Percentiles rank a stretch among this genome's conserved stretches.
phyloP scores from a whole-genome alignment of 1,140 invertebrate genomes.

The Mizuhopecten yessoensis region DNA sequence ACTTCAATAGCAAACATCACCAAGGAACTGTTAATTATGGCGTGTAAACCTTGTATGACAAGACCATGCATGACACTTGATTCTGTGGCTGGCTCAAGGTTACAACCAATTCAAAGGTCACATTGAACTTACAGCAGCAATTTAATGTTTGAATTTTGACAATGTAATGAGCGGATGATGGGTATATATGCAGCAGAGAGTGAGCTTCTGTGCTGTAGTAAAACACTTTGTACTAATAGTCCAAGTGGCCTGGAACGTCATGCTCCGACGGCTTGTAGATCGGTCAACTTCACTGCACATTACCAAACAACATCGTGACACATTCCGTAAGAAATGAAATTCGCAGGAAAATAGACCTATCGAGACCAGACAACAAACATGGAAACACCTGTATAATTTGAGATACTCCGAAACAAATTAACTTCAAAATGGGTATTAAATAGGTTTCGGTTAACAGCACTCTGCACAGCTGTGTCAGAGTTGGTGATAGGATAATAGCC shows the following conservation, averaged over 20 bases:
- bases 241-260: neutral
- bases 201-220: neutral
- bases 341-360: neutral
- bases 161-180: neutral
- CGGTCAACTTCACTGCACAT: neutral
- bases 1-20: no score
- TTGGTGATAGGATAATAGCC: neutral
- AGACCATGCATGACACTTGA: neutral
- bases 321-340: neutral
- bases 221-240: neutral
- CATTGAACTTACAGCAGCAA: neutral
- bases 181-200: neutral
- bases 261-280: neutral
- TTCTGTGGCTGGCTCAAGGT: neutral
- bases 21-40: no score
- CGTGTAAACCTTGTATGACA: no score
- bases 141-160: constrained; percentile 8
- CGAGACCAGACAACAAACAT: no score
- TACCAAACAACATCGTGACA: neutral
- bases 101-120: constrained; percentile 4
- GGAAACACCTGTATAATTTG: no score
- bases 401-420: no score
- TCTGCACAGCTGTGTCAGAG: neutral
- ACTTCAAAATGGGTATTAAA: neutral
- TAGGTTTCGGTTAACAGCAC: neutral